phyloP scores from a whole-genome alignment of 2,888 invertebrate species.

The Mechanitis messenoides region DNA sequence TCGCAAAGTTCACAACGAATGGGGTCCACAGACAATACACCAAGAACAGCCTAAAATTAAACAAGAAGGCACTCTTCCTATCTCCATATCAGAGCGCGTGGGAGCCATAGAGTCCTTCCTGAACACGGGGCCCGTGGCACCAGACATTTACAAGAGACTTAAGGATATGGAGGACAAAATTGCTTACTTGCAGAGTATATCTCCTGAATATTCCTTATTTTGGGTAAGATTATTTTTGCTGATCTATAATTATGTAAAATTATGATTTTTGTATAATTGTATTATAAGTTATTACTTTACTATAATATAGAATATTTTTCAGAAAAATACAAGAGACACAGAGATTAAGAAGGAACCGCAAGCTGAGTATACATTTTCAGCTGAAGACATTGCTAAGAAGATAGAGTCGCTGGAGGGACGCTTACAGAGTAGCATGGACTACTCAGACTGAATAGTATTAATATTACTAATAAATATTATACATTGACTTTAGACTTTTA shows the following conservation, averaged over 20 bases:
- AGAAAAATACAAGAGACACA: constrained; percentile 39
- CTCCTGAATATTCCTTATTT: constrained; percentile 87
- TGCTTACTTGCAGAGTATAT: constrained; percentile 82
- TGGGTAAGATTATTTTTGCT: constrained; percentile 43
- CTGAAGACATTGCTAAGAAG: constrained; percentile 61
- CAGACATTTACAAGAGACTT: constrained; percentile 81
- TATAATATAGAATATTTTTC: constrained; percentile 13
- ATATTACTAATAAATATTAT: too few species aligned
- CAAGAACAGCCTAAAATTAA: constrained; percentile 26
- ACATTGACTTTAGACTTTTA: too few species aligned
- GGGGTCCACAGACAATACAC: constrained; percentile 79
- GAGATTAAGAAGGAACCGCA: constrained; percentile 40
- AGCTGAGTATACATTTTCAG: constrained; percentile 54
- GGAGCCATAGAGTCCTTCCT: constrained; percentile 79
- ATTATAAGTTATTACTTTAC: too few species aligned
- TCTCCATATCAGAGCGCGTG: constrained; percentile 82
- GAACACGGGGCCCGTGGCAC: constrained; percentile 73
- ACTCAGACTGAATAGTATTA: constrained; percentile 9
- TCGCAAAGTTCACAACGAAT: constrained; percentile 81
- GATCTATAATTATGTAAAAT: neutral
- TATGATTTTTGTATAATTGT: neutral
- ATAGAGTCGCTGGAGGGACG: constrained; percentile 55
- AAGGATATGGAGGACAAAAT: constrained; percentile 86
- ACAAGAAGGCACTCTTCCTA: constrained; percentile 49
- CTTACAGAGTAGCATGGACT: constrained; percentile 22